Conservation (phyloP, 2,888 invertebrate species). For the Embidobia sp. region DNA sequence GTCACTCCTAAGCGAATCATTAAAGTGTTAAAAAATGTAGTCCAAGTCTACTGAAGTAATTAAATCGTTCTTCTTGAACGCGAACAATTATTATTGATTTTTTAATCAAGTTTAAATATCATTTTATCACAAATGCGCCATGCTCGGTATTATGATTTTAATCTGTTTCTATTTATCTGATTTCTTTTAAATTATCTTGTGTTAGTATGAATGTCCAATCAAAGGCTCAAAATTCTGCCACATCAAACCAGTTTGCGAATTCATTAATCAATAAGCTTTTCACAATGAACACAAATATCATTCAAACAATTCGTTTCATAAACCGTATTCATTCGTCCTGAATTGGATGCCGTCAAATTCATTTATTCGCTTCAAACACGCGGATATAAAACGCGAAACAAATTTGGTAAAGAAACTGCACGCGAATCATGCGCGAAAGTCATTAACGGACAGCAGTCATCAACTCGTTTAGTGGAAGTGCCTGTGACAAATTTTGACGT, state of each 20-base stretch:
- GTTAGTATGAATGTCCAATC: too few relatives aligned
- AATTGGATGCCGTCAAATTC: not conserved
- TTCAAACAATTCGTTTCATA: too few relatives aligned
- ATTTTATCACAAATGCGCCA: too few relatives aligned
- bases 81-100: too few relatives aligned
- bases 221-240: too few relatives aligned
- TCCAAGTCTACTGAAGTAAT: not conserved
- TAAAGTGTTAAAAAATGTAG: conserved; percentile 2
- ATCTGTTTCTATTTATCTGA: too few relatives aligned
- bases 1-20: not conserved
- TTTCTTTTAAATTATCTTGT: too few relatives aligned
- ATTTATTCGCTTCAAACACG: not conserved
- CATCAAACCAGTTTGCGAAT: too few relatives aligned
- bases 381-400: not conserved
- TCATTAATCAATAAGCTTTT: too few relatives aligned
- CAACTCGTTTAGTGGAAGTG: conserved; percentile 63
- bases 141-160: too few relatives aligned
- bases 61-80: not conserved
- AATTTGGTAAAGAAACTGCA: not conserved
- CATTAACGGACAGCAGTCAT: conserved; percentile 41
- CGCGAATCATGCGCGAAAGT: conserved; percentile 12
- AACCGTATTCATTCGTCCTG: not conserved
- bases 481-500: conserved; percentile 69
- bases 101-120: too few relatives aligned
- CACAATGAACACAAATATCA: too few relatives aligned